Evolutionary conservation across 2,888 invertebrate species (phyloP).

Genomic region (Himalopsyche kuldschensis): DNA sequence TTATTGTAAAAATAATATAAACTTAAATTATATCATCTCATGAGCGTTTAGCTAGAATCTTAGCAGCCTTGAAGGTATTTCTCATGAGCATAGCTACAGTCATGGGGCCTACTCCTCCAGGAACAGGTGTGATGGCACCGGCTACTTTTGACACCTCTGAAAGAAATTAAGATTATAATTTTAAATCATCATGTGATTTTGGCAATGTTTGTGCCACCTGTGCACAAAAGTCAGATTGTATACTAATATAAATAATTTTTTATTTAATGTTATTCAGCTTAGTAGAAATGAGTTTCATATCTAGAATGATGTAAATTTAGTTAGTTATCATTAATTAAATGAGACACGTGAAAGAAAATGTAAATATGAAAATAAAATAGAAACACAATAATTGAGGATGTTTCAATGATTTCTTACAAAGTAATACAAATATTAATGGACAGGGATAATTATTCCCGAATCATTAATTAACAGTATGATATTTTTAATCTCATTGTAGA

Average conservation of each 20-base stretch:
- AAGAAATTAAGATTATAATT: constrained; percentile 39
- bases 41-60: constrained; percentile 42
- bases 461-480: no score
- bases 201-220: no score
- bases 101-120: constrained; percentile 92
- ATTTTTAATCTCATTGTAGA: no score
- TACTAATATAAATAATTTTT: no score
- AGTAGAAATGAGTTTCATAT: no score
- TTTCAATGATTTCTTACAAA: not conserved
- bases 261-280: no score
- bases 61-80: constrained; percentile 80
- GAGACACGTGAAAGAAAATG: not conserved
- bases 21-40: not conserved
- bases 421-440: no score
- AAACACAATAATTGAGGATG: not conserved
- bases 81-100: constrained; percentile 93
- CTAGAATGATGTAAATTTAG: not conserved
- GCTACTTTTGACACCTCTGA: constrained; percentile 77
- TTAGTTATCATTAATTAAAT: not conserved
- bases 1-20: not conserved
- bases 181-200: no score
- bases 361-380: no score
- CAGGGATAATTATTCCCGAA: no score
- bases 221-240: no score
- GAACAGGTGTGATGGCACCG: constrained; percentile 85